Base-by-base conservation (phyloP, 2,888 invertebrate genomes). In the Exocentrus adspersus region DNA sequence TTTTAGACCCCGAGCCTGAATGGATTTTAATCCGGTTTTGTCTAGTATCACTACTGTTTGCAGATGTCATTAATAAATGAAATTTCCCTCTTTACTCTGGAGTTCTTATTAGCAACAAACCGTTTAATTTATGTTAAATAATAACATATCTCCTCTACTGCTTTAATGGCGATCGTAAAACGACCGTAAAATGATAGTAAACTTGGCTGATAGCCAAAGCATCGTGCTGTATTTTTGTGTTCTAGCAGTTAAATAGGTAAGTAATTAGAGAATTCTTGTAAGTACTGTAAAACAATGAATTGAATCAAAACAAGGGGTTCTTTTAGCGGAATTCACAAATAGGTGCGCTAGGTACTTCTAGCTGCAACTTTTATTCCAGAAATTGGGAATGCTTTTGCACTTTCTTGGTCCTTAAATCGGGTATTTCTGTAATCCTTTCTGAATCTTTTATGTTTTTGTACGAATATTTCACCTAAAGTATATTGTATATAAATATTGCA, bases 131-230 rank as follows among this genome's bases (percentile, higher is more conserved):
- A 28, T 48, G 48, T 48, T 28, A 51, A 62, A 66, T 60, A 60
- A 66, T 63, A 53, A 50, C 53, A 56, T 24, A 51, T 60, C 48
- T 43, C 50, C 43, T 59, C 52, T 63, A 60, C 56, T 53, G 46
- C 48, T 67, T 67, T 64, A 62, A 67, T 64, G 51, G 28, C 59
- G 6, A 45, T 51, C 50, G 21, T 67, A 62, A 62, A 64, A 64
- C n/a, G 19, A 21, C 62, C 12, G 52, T 64, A 67, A 67, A 59
- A 62, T 61, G 20, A 59, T 45, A 37, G 57, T 64, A 59, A 67
- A 64, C 61, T 41, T 52, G 37, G 20, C 41, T 41, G 51, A 56
- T 60, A 62, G 60, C 51, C 59, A 59, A 64, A 46, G 61, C 59
- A 53, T 62, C 43, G 58, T 12, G 60, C 37, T 45, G 32, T 32